phyloP scores from a whole-genome alignment of 1,140 invertebrate species.

The Drosophila kikkawai region DNA sequence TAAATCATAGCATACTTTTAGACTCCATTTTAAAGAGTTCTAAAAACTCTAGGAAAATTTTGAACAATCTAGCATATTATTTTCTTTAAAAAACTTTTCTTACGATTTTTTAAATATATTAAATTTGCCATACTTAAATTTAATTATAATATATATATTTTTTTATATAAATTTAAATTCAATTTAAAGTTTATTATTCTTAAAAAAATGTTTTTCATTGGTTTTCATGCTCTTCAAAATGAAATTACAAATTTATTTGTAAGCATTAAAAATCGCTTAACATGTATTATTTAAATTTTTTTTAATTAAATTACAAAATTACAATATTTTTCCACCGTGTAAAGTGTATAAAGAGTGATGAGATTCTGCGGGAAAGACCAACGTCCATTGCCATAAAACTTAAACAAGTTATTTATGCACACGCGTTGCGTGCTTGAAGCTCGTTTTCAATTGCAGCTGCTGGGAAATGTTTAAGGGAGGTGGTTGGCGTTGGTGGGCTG shows the following conservation, averaged over 20 bases:
- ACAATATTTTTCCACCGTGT: background rate
- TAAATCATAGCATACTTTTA: too few species aligned
- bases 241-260: background rate
- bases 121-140: too few species aligned
- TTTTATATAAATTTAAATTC: too few species aligned
- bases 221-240: too few species aligned
- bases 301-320: background rate
- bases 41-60: too few species aligned
- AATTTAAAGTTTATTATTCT: too few species aligned
- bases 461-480: slow-evolving; percentile 41
- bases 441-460: slow-evolving; percentile 72
- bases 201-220: background rate
- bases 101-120: too few species aligned
- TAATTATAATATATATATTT: too few species aligned
- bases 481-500: background rate
- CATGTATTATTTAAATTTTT: background rate
- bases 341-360: slow-evolving; percentile 3
- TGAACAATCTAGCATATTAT: too few species aligned
- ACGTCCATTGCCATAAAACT: slow-evolving; percentile 74
- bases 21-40: too few species aligned
- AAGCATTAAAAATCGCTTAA: background rate
- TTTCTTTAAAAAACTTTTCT: too few species aligned
- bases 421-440: slow-evolving; percentile 68
- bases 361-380: slow-evolving; percentile 32
- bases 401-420: slow-evolving; percentile 82